phyloP scores from a whole-genome alignment of 2,888 invertebrate genomes.

The Amaurobius ferox region DNA sequence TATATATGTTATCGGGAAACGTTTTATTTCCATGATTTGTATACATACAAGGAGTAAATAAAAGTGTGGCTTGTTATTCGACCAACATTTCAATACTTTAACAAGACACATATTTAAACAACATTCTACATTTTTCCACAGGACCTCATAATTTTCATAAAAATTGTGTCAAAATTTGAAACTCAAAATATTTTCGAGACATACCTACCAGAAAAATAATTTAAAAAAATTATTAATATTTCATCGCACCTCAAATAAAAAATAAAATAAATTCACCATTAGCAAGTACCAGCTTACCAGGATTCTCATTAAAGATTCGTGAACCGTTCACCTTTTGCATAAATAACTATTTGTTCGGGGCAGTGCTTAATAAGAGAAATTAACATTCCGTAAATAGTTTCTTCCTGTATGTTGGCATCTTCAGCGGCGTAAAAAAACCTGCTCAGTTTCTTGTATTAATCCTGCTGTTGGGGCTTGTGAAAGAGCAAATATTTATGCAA shows the following conservation, averaged over 20 bases:
- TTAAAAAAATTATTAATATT: not conserved
- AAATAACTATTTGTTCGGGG: conserved; percentile 16
- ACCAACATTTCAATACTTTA: no score
- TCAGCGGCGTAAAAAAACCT: not conserved
- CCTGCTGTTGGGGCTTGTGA: not conserved
- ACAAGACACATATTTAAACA: no score
- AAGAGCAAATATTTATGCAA: conserved; percentile 66
- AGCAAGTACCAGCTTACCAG: conserved; percentile 6
- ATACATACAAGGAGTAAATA: no score
- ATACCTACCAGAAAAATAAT: no score
- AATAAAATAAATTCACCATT: conserved; percentile 1
- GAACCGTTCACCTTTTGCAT: conserved; percentile 8
- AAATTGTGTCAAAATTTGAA: no score
- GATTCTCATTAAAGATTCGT: conserved; percentile 1
- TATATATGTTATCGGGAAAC: no score
- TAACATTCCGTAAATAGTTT: conserved; percentile 14
- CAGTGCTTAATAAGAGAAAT: conserved; percentile 9
- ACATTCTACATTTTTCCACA: no score
- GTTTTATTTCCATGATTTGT: no score
- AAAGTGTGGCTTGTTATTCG: no score
- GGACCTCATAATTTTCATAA: no score
- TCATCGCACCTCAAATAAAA: not conserved
- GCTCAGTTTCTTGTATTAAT: not conserved
- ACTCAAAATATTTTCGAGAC: no score
- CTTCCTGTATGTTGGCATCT: not conserved